Evolutionary conservation across 2,888 invertebrate genomes (phyloP).

Genomic region (Troides helena): DNA sequence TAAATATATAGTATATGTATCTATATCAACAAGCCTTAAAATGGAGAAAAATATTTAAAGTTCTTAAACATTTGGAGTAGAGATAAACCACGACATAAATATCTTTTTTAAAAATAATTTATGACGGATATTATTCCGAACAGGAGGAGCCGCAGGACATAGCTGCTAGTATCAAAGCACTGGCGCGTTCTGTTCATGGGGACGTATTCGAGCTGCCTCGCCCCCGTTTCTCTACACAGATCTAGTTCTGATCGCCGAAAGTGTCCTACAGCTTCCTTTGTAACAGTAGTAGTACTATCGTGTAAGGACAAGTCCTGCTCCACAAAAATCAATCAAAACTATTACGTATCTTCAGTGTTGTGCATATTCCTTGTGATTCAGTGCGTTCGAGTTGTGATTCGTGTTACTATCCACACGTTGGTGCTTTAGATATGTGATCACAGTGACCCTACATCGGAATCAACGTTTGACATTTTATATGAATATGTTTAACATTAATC

Average conservation of each 20-base stretch:
- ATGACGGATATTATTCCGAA: not conserved
- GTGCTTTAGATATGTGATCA: slow-evolving; percentile 66
- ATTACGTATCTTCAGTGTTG: slow-evolving; percentile 46
- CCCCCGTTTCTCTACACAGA: slow-evolving; percentile 91
- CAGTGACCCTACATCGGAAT: slow-evolving; percentile 60
- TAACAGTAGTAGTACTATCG: slow-evolving; percentile 28
- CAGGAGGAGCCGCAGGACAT: slow-evolving; percentile 88
- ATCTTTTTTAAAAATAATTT: not conserved
- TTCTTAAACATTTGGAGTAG: too few species aligned
- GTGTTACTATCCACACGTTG: slow-evolving; percentile 50
- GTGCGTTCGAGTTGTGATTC: slow-evolving; percentile 41
- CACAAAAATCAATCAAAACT: slow-evolving; percentile 32
- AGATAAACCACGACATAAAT: too few species aligned
- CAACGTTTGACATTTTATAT: slow-evolving; percentile 6
- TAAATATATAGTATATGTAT: too few species aligned
- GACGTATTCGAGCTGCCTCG: slow-evolving; percentile 94
- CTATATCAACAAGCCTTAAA: too few species aligned
- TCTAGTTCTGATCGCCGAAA: slow-evolving; percentile 73
- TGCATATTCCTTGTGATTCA: slow-evolving; percentile 40
- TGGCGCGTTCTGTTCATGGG: slow-evolving; percentile 93
- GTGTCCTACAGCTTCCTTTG: slow-evolving; percentile 4
- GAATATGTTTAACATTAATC: slow-evolving; percentile 4
- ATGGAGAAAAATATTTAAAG: too few species aligned
- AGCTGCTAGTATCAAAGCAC: slow-evolving; percentile 94
- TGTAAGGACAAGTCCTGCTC: slow-evolving; percentile 38